phyloP scores from a whole-genome alignment of 2,888 invertebrate species.

The Diarsia mendica region DNA sequence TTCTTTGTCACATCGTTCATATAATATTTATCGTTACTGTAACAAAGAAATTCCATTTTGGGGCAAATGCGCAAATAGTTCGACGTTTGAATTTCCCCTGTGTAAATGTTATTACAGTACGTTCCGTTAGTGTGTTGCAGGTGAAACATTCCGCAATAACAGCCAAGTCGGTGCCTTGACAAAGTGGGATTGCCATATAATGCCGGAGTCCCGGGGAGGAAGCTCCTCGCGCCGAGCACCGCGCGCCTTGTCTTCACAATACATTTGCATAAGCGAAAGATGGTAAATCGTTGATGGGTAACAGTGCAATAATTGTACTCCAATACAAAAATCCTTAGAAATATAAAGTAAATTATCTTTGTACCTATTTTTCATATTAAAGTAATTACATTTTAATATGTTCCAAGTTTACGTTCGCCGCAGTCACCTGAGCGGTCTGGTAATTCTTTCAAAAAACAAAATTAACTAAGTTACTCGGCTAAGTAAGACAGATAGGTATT shows the following conservation, averaged over 20 bases:
- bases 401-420: constrained; percentile 71
- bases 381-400: constrained; percentile 67
- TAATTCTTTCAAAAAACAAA: constrained; percentile 74
- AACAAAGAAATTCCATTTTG: constrained; percentile 88
- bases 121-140: constrained; percentile 81
- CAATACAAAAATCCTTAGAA: constrained; percentile 15
- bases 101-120: constrained; percentile 88
- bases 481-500: constrained; percentile 84
- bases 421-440: constrained; percentile 78
- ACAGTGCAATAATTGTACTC: constrained; percentile 38
- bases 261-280: constrained; percentile 66
- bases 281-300: constrained; percentile 62
- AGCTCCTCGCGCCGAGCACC: constrained; percentile 52
- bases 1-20: constrained; percentile 86
- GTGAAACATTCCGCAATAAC: constrained; percentile 85
- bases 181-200: constrained; percentile 77
- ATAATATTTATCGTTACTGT: constrained; percentile 86
- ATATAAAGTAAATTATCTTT: not conserved
- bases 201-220: constrained; percentile 64
- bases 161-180: constrained; percentile 73
- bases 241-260: constrained; percentile 58
- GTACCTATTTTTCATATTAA: constrained; percentile 17
- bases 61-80: constrained; percentile 88
- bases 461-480: constrained; percentile 76
- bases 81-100: constrained; percentile 89